phyloP scores from a whole-genome alignment of 2,888 invertebrate species.

The Scrobipalpa atriplicella region DNA sequence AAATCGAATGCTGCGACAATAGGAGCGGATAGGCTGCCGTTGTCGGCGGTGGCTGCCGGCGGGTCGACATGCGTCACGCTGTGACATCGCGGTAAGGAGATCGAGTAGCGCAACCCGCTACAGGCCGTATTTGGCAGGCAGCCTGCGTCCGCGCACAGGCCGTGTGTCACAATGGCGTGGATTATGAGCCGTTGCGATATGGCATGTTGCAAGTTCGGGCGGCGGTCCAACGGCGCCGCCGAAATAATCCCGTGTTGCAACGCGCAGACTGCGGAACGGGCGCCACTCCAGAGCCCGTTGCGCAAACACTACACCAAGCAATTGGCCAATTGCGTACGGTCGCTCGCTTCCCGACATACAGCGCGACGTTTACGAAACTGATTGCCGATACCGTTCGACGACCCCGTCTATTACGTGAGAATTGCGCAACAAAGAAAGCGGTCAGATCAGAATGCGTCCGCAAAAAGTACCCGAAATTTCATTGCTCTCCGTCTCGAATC shows the following conservation, averaged over 20 bases:
- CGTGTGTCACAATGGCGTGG: slow-evolving; percentile 75
- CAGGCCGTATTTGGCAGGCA: slow-evolving; percentile 74
- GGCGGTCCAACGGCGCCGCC: slow-evolving; percentile 77
- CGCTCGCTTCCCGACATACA: slow-evolving; percentile 46
- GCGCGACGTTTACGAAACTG: slow-evolving; percentile 60
- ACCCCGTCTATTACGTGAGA: slow-evolving; percentile 71
- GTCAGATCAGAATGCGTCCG: slow-evolving; percentile 67
- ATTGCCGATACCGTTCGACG: slow-evolving; percentile 65
- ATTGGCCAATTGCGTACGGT: slow-evolving; percentile 66
- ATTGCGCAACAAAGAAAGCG: slow-evolving; percentile 82
- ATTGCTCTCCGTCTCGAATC: slow-evolving; percentile 73
- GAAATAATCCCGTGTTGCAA: slow-evolving; percentile 82
- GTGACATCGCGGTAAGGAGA: slow-evolving; percentile 61
- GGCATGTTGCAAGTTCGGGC: slow-evolving; percentile 81
- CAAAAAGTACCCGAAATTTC: slow-evolving; percentile 76
- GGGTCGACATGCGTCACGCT: slow-evolving; percentile 37
- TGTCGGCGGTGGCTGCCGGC: slow-evolving; percentile 40
- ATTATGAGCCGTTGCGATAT: slow-evolving; percentile 81
- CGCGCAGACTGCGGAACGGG: slow-evolving; percentile 75
- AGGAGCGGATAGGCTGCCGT: slow-evolving; percentile 42
- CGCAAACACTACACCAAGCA: slow-evolving; percentile 65
- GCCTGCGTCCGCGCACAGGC: slow-evolving; percentile 56
- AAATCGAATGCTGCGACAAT: slow-evolving; percentile 71
- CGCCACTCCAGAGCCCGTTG: slow-evolving; percentile 74
- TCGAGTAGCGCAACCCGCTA: slow-evolving; percentile 63